Evolutionary conservation across 2,797 vertebrate species (phyloP).

Genomic region (Paguma larvata): DNA sequence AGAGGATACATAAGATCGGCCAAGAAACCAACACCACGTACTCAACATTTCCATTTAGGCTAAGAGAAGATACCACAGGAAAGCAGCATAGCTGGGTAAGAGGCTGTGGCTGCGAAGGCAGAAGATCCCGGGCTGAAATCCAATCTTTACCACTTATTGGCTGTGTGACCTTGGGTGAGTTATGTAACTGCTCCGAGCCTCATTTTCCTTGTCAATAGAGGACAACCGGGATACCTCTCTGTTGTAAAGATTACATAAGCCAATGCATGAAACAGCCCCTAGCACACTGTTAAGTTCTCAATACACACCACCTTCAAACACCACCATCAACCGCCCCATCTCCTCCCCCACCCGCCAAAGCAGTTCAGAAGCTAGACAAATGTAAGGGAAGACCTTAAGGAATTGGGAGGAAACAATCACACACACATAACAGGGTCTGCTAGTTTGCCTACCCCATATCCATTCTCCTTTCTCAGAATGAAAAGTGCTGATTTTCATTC

Average conservation of each 20-base stretch:
- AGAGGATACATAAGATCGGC: neutral
- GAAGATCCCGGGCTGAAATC: conserved; percentile 1
- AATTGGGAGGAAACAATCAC: neutral
- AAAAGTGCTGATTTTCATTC: conserved; percentile 29
- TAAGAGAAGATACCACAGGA: neutral
- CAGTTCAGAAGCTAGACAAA: conserved; percentile 24
- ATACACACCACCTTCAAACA: neutral
- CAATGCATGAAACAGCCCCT: neutral
- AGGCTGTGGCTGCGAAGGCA: conserved; percentile 15
- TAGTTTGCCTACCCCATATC: neutral
- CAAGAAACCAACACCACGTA: neutral
- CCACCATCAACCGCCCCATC: neutral
- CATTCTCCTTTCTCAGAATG: neutral
- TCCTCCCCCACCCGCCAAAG: neutral
- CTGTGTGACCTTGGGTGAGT: conserved; percentile 22
- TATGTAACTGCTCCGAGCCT: conserved; percentile 22
- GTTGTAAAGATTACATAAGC: neutral
- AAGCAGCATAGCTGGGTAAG: neutral
- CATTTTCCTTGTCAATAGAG: conserved; percentile 13
- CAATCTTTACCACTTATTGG: neutral
- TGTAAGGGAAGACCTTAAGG: neutral
- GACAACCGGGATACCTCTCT: neutral
- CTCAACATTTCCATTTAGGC: neutral
- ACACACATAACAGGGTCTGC: neutral
- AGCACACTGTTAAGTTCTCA: neutral